phyloP scores from a whole-genome alignment of 1,140 invertebrate genomes.

The Drosophila bocki region DNA sequence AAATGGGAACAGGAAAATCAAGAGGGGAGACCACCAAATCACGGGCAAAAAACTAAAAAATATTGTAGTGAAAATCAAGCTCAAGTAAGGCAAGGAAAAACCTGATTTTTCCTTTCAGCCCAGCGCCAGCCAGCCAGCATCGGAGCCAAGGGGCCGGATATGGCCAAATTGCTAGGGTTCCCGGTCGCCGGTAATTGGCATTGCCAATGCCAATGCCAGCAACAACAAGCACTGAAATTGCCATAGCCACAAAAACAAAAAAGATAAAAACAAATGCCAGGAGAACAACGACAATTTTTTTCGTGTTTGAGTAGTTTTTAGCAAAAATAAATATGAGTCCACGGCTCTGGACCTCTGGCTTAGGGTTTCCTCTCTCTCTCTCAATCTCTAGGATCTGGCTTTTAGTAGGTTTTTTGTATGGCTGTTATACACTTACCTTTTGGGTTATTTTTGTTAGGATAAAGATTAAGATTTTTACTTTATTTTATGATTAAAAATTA shows the following conservation, averaged over 20 bases:
- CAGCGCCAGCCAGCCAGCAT: constrained; percentile 51
- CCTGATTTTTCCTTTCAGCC: constrained; percentile 69
- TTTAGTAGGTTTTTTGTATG: constrained; percentile 32
- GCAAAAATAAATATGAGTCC: constrained; percentile 74
- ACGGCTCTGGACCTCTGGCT: constrained; percentile 33
- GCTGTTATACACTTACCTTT: constrained; percentile 1
- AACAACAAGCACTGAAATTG: constrained; percentile 37
- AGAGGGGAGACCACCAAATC: constrained; percentile 55
- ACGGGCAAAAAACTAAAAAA: constrained; percentile 32
- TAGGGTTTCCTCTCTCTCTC: background rate
- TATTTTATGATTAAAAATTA: too few species aligned
- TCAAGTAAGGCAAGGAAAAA: constrained; percentile 65
- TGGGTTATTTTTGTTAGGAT: background rate
- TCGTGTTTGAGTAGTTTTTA: constrained; percentile 38
- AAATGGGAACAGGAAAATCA: constrained; percentile 38
- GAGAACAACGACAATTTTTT: constrained; percentile 68
- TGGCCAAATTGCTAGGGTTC: constrained; percentile 82
- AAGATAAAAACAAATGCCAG: constrained; percentile 24
- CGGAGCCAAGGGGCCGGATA: constrained; percentile 75
- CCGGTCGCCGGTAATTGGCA: constrained; percentile 77
- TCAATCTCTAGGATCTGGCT: background rate
- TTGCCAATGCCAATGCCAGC: constrained; percentile 64
- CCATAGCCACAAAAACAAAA: constrained; percentile 31
- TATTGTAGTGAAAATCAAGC: constrained; percentile 60
- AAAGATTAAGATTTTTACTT: too few species aligned